Conservation (phyloP, 2,113 vertebrate genomes). For the Ciconia maguari region DNA sequence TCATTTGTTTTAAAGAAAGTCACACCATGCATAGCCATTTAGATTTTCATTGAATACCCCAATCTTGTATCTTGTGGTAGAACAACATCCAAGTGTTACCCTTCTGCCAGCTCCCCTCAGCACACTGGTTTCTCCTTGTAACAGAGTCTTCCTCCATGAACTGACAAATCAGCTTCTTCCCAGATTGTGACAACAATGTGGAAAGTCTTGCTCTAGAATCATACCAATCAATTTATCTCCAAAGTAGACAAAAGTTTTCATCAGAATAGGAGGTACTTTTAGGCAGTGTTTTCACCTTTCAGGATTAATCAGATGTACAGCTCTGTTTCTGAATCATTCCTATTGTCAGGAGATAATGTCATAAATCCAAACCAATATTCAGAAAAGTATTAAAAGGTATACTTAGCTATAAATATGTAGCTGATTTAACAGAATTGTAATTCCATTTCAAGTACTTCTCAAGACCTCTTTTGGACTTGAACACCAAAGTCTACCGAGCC, state of each 20-base stretch:
- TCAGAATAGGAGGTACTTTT: not conserved
- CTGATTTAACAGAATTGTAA: not conserved
- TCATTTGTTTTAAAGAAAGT: not conserved
- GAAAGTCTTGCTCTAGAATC: not conserved
- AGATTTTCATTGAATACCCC: not conserved
- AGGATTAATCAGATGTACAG: not conserved
- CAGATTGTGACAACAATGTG: not conserved
- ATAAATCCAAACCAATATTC: not conserved
- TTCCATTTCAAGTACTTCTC: not conserved
- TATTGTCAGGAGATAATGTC: not conserved
- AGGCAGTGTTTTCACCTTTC: not conserved
- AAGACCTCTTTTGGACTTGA: not conserved
- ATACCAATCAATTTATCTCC: not conserved
- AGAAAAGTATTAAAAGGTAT: not conserved
- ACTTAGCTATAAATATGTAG: not conserved
- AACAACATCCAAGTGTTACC: not conserved
- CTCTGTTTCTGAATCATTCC: not conserved
- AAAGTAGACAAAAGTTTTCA: not conserved
- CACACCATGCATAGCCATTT: not conserved
- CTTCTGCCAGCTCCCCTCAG: not conserved
- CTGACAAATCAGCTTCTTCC: not conserved
- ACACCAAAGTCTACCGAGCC: not conserved
- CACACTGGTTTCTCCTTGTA: not conserved
- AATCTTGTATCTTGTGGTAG: not conserved
- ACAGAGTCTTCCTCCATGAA: not conserved